Conservation (phyloP, 2,113 vertebrate genomes). For the Uropsilus gracilis region DNA sequence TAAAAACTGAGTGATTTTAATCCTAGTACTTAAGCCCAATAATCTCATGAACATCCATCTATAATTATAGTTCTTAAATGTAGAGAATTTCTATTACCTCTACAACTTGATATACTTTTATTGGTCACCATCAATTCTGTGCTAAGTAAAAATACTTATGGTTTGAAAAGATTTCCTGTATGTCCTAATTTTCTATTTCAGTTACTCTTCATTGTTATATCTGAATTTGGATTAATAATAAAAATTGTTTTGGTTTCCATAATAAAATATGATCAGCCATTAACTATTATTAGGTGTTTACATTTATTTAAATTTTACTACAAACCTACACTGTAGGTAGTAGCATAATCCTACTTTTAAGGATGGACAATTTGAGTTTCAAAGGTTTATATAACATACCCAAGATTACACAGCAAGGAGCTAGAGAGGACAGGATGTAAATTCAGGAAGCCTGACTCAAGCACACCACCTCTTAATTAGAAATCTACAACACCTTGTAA, state of each 20-base stretch:
- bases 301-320: neutral
- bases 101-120: neutral
- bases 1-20: neutral
- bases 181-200: slow-evolving; percentile 15
- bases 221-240: neutral
- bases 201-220: neutral
- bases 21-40: neutral
- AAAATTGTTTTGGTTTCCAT: neutral
- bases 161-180: neutral
- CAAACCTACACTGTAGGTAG: neutral
- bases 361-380: neutral
- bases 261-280: neutral
- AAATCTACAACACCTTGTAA: neutral
- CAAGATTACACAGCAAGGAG: neutral
- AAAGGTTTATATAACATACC: neutral
- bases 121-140: neutral
- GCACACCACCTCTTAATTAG: neutral
- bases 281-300: neutral
- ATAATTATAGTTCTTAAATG: neutral
- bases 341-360: neutral
- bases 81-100: slow-evolving; percentile 25
- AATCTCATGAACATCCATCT: neutral
- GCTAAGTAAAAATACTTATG: neutral
- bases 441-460: neutral
- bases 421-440: neutral